Percentiles rank a stretch among this genome's conserved stretches.
phyloP scores from a whole-genome alignment of 2,113 vertebrate genomes.

The Gadus macrocephalus region DNA sequence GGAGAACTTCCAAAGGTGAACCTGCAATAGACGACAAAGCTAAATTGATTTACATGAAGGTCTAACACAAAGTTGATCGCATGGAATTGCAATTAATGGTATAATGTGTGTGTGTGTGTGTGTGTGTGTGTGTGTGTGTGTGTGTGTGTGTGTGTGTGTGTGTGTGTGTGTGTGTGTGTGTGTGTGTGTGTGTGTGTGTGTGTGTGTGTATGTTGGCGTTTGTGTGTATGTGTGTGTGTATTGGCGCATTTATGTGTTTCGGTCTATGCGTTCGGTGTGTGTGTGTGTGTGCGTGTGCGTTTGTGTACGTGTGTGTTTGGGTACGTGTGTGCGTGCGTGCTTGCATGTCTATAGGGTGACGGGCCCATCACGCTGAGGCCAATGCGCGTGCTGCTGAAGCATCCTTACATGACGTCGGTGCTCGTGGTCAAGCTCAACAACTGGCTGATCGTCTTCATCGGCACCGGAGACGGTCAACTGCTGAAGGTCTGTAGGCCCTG shows the following conservation, averaged over 20 bases:
- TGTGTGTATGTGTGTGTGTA: neutral
- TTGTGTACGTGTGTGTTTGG: no score
- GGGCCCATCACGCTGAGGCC: slow-evolving; percentile 43
- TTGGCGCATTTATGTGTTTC: no score
- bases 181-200: neutral
- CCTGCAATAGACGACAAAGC: no score
- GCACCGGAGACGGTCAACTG: slow-evolving; percentile 82
- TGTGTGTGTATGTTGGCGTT: no score
- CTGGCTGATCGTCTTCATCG: slow-evolving; percentile 81
- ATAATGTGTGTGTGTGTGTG: no score
- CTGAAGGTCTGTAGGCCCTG: slow-evolving; percentile 74
- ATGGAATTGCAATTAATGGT: no score
- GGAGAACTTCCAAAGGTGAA: no score
- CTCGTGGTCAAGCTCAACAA: slow-evolving; percentile 74
- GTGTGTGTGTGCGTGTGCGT: no score
- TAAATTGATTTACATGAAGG: no score
- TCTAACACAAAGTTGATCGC: no score
- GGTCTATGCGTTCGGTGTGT: no score
- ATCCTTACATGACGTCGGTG: slow-evolving; percentile 78
- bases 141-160: neutral
- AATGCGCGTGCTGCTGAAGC: slow-evolving; percentile 62
- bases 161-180: neutral
- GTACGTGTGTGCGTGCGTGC: neutral
- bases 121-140: no score
- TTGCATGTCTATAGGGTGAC: neutral